These are phyloP conservation scores for Masnerella sp. DNA, from an alignment of 2,888 invertebrate genomes.

Conservation along the genomic window DNA sequence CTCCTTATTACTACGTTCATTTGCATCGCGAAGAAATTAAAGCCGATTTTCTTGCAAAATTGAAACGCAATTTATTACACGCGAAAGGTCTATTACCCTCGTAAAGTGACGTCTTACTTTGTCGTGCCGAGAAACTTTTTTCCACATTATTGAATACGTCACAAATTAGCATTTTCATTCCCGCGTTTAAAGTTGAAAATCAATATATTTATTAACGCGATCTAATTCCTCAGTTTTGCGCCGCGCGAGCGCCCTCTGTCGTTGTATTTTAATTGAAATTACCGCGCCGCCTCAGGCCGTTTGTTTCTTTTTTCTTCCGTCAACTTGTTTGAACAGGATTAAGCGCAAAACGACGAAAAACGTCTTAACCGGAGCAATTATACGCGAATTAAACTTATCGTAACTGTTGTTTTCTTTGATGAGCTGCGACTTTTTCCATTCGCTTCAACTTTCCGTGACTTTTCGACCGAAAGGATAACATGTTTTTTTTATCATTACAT, in stretches of 20 bases:
- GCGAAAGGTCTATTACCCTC: conserved; percentile 24
- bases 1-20: not conserved
- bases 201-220: conserved; percentile 7
- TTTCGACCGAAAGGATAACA: too few relatives aligned
- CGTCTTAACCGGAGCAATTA: not conserved
- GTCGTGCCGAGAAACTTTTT: conserved; percentile 14
- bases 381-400: not conserved
- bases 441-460: too few relatives aligned
- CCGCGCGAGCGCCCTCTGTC: not conserved
- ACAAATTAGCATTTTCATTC: conserved; percentile 25
- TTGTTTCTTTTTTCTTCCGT: too few relatives aligned
- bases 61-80: conserved; percentile 25
- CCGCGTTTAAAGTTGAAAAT: conserved; percentile 15
- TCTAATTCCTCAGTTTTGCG: conserved; percentile 4
- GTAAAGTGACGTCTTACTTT: conserved; percentile 21
- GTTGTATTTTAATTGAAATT: conserved; percentile 14
- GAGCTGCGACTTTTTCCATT: too few relatives aligned
- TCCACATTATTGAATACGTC: conserved; percentile 19
- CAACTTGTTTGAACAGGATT: not conserved
- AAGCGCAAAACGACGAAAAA: not conserved
- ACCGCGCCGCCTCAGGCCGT: not conserved
- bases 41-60: conserved; percentile 6
- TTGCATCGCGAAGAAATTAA: conserved; percentile 4
- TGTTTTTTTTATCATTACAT: too few relatives aligned
- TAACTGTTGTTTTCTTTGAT: too few relatives aligned